Conservation (phyloP, 2,797 vertebrate genomes). For the Manis crassicaudata region DNA sequence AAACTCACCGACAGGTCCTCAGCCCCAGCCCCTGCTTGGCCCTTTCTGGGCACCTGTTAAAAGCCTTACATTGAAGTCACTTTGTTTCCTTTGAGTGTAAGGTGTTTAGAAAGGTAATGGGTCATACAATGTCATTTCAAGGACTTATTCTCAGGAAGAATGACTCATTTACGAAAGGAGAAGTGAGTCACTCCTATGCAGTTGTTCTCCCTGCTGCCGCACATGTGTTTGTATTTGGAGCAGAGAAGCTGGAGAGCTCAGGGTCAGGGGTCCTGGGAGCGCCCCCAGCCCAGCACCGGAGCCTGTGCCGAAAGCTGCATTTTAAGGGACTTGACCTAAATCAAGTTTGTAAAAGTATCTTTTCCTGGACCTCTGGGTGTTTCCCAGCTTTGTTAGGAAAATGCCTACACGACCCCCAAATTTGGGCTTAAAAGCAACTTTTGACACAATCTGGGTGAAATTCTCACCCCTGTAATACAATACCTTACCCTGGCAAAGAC, state of each 20-base stretch:
- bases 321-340: neutral
- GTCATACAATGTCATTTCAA: fast-evolving
- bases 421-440: neutral
- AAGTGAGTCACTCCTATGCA: neutral
- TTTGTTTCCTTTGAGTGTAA: neutral
- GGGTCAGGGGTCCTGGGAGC: neutral
- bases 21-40: neutral
- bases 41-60: neutral
- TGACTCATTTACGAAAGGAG: neutral
- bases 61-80: neutral
- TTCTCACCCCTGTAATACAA: neutral
- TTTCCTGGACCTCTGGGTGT: neutral
- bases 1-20: fast-evolving
- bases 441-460: neutral
- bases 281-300: neutral
- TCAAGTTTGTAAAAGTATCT: neutral
- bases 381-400: neutral
- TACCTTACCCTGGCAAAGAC: neutral
- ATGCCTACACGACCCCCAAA: neutral
- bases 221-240: neutral
- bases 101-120: neutral
- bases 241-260: neutral
- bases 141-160: neutral
- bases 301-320: neutral
- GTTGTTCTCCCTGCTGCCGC: no score